Percentiles rank a stretch among this genome's conserved stretches.
Conservation (phyloP, 2,113 vertebrate species). For the Callopanchax toddi region DNA sequence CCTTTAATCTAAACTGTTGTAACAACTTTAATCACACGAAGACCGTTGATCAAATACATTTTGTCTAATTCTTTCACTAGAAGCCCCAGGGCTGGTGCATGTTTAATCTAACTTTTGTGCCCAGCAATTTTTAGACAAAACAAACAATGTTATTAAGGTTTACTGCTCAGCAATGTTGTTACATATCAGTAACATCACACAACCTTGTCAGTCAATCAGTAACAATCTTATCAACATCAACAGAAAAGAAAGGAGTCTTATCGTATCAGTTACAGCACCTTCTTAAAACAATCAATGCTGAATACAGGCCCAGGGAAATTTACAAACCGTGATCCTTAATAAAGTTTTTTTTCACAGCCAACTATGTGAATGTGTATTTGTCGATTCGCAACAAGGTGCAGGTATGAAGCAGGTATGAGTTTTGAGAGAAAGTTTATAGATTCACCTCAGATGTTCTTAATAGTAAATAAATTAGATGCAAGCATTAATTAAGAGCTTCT, state of each 20-base stretch:
- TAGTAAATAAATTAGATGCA: not conserved
- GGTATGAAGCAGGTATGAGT: not conserved
- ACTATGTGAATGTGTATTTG: not conserved
- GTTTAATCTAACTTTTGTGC: conserved; percentile 44
- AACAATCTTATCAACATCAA: conserved; percentile 64
- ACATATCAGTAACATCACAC: conserved; percentile 24
- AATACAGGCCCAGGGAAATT: conserved; percentile 33
- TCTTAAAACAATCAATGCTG: conserved; percentile 37
- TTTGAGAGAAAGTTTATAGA: not conserved
- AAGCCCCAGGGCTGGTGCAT: not conserved
- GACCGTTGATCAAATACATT: not conserved
- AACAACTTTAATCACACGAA: not conserved
- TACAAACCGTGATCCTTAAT: not conserved
- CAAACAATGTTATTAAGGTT: conserved; percentile 35
- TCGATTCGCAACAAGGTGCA: not conserved
- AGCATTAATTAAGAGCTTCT: not conserved
- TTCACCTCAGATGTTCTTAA: not conserved
- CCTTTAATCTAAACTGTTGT: not conserved
- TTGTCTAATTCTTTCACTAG: not conserved
- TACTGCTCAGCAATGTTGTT: conserved; percentile 33
- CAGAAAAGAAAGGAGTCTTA: conserved; percentile 52
- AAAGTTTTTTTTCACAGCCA: not conserved
- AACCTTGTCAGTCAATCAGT: conserved; percentile 58
- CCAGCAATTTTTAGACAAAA: conserved; percentile 8
- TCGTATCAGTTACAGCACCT: conserved; percentile 34